These are phyloP conservation scores for Cotesia typhae DNA, from an alignment of 1,140 invertebrate species.

Conservation along the genomic window DNA sequence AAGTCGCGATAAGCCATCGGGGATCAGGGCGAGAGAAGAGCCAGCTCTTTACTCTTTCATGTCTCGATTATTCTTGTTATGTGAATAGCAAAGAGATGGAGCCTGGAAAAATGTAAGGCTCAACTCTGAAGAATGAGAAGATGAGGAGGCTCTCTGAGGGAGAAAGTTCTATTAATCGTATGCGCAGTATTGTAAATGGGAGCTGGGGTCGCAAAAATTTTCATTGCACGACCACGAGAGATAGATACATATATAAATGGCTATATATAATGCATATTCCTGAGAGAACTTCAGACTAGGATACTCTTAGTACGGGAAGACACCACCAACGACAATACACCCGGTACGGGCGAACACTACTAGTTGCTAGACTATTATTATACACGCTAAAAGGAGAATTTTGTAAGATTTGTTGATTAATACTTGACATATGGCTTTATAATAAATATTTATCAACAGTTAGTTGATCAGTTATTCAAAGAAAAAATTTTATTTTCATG, in stretches of 20 bases:
- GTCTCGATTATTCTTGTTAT: no score
- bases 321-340: constrained; percentile 27
- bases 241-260: background rate
- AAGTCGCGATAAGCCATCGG: constrained; percentile 35
- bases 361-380: background rate
- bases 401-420: no score
- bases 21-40: constrained; percentile 29
- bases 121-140: constrained; percentile 11
- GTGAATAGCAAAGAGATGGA: constrained; percentile 19
- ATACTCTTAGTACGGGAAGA: constrained; percentile 9
- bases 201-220: constrained; percentile 27
- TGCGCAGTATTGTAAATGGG: constrained; percentile 41
- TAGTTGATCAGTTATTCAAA: no score
- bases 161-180: constrained; percentile 47
- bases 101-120: constrained; percentile 32
- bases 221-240: constrained; percentile 37
- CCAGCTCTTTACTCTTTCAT: background rate
- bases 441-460: no score
- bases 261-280: constrained; percentile 8
- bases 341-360: background rate
- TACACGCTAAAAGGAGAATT: no score
- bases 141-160: constrained; percentile 32
- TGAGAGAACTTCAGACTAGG: background rate
- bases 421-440: no score
- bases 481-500: no score